phyloP scores from a whole-genome alignment of 2,888 invertebrate species.

The Dryocosmus kuriphilus region DNA sequence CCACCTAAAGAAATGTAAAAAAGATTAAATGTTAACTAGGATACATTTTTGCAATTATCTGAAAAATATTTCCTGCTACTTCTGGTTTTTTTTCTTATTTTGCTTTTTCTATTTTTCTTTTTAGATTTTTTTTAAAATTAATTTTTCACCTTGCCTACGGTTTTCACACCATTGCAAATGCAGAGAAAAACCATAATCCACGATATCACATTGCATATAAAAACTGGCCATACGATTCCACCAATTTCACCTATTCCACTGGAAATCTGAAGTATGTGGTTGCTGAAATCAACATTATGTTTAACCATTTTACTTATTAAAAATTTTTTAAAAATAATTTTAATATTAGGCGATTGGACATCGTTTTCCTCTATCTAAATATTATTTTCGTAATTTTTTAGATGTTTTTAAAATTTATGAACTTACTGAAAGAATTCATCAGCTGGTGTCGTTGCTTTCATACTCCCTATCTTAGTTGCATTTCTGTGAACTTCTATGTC shows the following conservation, averaged over 20 bases:
- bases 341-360: too few relatives aligned
- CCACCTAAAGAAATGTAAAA: conserved; percentile 78
- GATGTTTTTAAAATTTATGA: not conserved
- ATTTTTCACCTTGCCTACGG: conserved; percentile 86
- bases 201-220: conserved; percentile 85
- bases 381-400: not conserved
- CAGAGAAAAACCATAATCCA: conserved; percentile 92
- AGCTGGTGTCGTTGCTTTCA: conserved; percentile 83
- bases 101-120: not conserved
- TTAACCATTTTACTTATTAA: not conserved
- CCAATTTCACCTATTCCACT: conserved; percentile 86
- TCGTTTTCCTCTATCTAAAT: too few relatives aligned
- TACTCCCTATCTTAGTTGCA: conserved; percentile 52
- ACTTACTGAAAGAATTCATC: conserved; percentile 92
- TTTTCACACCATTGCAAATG: conserved; percentile 92
- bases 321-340: too few relatives aligned
- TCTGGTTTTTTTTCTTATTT: too few relatives aligned
- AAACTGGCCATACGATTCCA: conserved; percentile 88
- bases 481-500: conserved; percentile 54
- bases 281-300: conserved; percentile 79
- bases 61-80: too few relatives aligned
- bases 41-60: too few relatives aligned
- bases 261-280: conserved; percentile 88
- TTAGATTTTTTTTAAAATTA: not conserved
- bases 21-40: too few relatives aligned